Percentiles rank a stretch among this genome's conserved stretches.
Conservation (phyloP, 2,888 invertebrate species). For the Altica lythri region DNA sequence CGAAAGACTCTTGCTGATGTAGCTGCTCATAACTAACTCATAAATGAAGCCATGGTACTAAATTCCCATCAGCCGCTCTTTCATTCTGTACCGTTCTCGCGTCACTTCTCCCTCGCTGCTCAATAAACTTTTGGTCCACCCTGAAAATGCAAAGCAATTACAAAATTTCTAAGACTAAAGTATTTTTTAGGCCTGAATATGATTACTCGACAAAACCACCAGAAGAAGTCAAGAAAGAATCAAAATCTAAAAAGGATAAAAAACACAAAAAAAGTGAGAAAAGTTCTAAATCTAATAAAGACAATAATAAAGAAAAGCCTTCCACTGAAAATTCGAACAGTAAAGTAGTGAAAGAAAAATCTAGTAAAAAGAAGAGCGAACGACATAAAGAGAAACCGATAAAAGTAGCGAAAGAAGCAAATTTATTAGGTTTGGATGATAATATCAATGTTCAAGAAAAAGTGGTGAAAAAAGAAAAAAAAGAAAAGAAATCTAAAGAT, state of each 20-base stretch:
- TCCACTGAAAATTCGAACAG: conserved; percentile 24
- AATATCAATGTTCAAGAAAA: conserved; percentile 44
- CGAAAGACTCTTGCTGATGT: too few species aligned
- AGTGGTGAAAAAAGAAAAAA: conserved; percentile 47
- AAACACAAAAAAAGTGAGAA: too few species aligned
- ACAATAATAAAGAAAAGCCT: conserved; percentile 42
- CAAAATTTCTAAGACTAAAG: too few species aligned
- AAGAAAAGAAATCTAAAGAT: conserved; percentile 46
- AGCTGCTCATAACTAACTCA: too few species aligned
- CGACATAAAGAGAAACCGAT: conserved; percentile 28
- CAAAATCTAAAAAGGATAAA: conserved; percentile 37
- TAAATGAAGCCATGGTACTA: too few species aligned
- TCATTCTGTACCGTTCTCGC: too few species aligned
- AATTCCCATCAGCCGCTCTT: too few species aligned
- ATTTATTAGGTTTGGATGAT: conserved; percentile 48
- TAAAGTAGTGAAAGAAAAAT: conserved; percentile 44
- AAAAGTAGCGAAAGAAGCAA: conserved; percentile 40
- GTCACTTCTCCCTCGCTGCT: too few species aligned
- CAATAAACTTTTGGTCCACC: too few species aligned
- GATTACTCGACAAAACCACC: conserved; percentile 46
- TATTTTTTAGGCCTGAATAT: conserved; percentile 35
- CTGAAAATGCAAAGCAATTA: too few species aligned
- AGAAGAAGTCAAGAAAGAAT: conserved; percentile 36
- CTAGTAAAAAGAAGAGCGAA: conserved; percentile 52
- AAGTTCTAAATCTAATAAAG: conserved; percentile 49